These are phyloP conservation scores for Thysanoteuthis rhombus DNA, from an alignment of 2,888 invertebrate genomes.

Conservation along the genomic window DNA sequence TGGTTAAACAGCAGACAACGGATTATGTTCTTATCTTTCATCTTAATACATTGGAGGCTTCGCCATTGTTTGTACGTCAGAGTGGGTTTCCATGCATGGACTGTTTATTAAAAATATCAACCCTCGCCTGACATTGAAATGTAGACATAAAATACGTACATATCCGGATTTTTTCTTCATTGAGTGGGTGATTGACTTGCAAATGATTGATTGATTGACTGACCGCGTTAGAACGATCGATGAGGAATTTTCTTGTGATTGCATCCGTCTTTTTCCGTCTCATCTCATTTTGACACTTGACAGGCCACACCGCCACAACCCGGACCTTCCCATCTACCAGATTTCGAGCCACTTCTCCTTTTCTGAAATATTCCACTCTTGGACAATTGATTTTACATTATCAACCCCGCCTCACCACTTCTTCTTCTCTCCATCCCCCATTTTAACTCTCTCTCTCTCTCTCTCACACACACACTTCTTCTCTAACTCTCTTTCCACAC, in stretches of 20 bases:
- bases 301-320: no score
- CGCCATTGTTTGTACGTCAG: neutral
- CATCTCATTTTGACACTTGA: neutral
- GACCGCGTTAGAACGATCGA: neutral
- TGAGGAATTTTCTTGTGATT: neutral
- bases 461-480: no score
- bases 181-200: neutral
- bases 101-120: neutral
- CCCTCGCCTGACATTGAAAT: neutral
- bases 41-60: neutral
- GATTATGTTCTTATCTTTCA: neutral
- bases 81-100: neutral
- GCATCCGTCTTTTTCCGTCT: neutral
- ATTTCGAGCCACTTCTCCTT: neutral
- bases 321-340: no score
- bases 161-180: neutral
- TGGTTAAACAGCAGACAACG: neutral
- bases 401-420: neutral
- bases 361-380: neutral
- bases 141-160: no score
- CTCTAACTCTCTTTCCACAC: accelerated
- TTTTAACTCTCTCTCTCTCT: accelerated
- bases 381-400: neutral
- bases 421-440: neutral
- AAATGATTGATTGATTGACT: no score